Evolutionary conservation across 2,888 invertebrate genomes (phyloP), one percentile per base, ranked within the genome.

Genomic region (Uloborus plumipes): DNA sequence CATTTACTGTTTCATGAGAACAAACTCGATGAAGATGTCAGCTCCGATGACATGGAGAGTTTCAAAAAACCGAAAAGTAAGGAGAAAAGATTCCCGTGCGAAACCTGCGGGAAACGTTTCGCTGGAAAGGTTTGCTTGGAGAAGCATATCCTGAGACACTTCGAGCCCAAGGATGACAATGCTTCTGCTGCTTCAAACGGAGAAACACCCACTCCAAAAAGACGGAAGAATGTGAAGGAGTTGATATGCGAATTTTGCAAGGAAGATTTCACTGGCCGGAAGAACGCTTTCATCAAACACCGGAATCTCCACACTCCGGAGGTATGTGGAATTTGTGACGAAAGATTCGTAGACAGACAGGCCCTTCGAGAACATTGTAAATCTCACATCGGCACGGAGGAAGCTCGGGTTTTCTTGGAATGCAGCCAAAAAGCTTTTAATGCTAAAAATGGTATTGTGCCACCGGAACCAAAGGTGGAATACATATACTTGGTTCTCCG

Each of bases 261-360:
- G 20, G 80, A 74, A 39, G 74, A 70, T 20, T 81, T 70, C 50
- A 65, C 64, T 15, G 74, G 74, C 0, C 61, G 51, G 13, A 64
- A 59, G 49, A 47, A 55, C 58, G 73, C 69, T 18, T 81, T 50
- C 49, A 15, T 74, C 6, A 81, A 75, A 39, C 80, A 81, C 9
- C 31, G 66, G 39, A 58, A 64, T n/a, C n/a, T 58, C 0, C 80
- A 81, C 16, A 81, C 80, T 1, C 80, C 80, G 7, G 80, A 81
- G 51, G 80, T 81, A 0, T 81, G 80, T 59, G 80, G 80, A 7
- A 81, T 81, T 39, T 81, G 80, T 65, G 80, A 81, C 59, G 74
- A 69, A 22, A 69, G 80, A 58, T 81, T 81, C 58, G 65, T 69
- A 9, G 80, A 81, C 51, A 62, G 80, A 0, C 64, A 62, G 13